Base-by-base conservation (phyloP, 2,113 vertebrate genomes). In the Junco hyemalis region DNA sequence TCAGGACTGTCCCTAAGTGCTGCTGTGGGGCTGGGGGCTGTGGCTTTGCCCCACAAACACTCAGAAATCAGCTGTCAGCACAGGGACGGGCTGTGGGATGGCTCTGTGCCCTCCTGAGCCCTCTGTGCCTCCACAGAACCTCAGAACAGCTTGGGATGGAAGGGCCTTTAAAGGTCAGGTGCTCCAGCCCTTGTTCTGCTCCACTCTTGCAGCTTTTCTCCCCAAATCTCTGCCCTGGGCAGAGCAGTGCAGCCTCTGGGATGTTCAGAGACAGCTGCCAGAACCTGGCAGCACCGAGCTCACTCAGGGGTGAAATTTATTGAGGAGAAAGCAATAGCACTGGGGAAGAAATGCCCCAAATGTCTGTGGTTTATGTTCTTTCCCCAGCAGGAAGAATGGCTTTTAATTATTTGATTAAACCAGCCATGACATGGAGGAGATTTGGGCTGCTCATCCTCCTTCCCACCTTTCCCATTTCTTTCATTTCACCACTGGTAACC, bases 341-440 rank as follows among this genome's bases (percentile, higher is more conserved):
- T 16, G 53, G 23, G 61, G 76, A 79, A 92, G 29, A 59, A 93
- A 88, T 54, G 18, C 47, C 74, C 56, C 61, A 63, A 40, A 66
- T 63, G 28, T 54, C 73, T 84, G 47, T 65, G 42, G 8, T 87
- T 65, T 82, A 54, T 95, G 56, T 70, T 87, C 74, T 84, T 70
- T 68, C 70, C 51, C 42, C 68, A 95, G 63, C 50, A 88, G 76
- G 68, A 92, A 76, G 28, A 85, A 56, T 70, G 29, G 6, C 36
- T 89, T 90, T 54, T 78, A 81, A 87, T 74, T 66, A 64, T 81
- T 84, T 74, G 56, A 53, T 87, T 94, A 71, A 94, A 95, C 66
- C 25, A 86, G 56, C 35, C 47, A 28, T 78, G 81, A 59, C 69
- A 1, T 63, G 56, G 50, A 65, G 53, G 73, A 85, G 50, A 35